phyloP scores from a whole-genome alignment of 2,113 vertebrate genomes.

The Gymnocephalus cernua region DNA sequence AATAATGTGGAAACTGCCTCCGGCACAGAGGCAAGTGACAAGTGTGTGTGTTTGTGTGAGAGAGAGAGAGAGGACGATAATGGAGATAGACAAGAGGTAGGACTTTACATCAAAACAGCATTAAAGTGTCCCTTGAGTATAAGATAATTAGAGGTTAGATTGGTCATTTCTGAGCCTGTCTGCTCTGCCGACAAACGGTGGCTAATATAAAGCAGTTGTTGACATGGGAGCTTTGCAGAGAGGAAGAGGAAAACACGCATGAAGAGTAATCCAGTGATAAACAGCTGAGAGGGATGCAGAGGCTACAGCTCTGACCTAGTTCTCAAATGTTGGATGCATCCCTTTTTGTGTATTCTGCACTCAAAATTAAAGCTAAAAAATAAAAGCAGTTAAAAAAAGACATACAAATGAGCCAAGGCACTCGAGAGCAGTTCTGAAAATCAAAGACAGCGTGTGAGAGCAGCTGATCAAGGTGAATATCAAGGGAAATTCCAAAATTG shows the following conservation, averaged over 20 bases:
- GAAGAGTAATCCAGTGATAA: conserved; percentile 36
- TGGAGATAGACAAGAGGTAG: conserved; percentile 2
- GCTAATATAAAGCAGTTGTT: conserved; percentile 77
- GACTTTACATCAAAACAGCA: conserved; percentile 56
- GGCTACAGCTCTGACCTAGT: conserved; percentile 53
- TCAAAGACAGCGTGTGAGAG: background rate
- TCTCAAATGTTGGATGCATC: conserved; percentile 49
- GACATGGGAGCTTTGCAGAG: conserved; percentile 46
- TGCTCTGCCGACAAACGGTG: conserved; percentile 51
- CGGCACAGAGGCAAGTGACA: background rate
- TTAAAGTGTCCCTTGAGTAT: conserved; percentile 51
- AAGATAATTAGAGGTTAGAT: conserved; percentile 71
- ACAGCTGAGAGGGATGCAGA: conserved; percentile 55
- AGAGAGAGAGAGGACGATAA: conserved; percentile 4
- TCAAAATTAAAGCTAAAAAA: background rate
- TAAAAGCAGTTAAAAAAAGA: background rate
- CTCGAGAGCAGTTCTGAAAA: background rate
- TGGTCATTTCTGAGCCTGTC: conserved; percentile 42
- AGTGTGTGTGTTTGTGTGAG: background rate
- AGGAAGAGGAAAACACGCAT: conserved; percentile 49
- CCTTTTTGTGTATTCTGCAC: conserved; percentile 4
- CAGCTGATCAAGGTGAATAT: background rate
- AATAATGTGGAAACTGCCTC: conserved; percentile 16
- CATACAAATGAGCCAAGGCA: background rate
- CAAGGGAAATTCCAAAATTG: background rate